These are phyloP conservation scores for Notocelia uddmanniana DNA, from an alignment of 2,888 invertebrate species.

Conservation along the genomic window DNA sequence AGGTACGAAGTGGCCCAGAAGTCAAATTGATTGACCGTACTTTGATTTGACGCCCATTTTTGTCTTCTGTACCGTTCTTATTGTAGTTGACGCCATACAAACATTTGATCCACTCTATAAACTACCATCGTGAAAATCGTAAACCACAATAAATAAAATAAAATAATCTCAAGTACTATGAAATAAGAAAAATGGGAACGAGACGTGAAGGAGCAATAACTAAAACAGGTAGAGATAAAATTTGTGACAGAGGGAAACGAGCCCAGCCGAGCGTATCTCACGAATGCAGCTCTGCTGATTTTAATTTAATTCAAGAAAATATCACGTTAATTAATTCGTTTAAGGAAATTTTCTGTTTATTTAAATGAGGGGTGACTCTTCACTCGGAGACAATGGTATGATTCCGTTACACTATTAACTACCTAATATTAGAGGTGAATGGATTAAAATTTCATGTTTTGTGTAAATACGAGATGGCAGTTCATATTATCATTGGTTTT, in stretches of 20 bases:
- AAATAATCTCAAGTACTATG: slow-evolving; percentile 50
- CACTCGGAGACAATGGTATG: slow-evolving; percentile 19
- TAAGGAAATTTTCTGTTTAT: slow-evolving; percentile 53
- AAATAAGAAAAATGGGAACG: slow-evolving; percentile 58
- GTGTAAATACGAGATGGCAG: neutral
- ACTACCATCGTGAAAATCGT: too few species aligned
- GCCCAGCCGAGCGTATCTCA: slow-evolving; percentile 69
- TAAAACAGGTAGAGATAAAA: slow-evolving; percentile 73
- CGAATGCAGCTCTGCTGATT: slow-evolving; percentile 67
- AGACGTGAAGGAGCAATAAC: slow-evolving; percentile 66
- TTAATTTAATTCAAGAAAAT: slow-evolving; percentile 70
- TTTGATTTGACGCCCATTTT: too few species aligned
- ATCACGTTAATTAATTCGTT: slow-evolving; percentile 53
- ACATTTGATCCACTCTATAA: too few species aligned
- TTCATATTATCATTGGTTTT: too few species aligned
- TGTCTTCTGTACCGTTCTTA: too few species aligned
- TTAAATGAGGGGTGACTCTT: slow-evolving; percentile 48
- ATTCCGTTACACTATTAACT: slow-evolving; percentile 20
- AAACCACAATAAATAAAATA: neutral
- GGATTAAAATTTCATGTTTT: slow-evolving; percentile 7
- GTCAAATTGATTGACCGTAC: too few species aligned
- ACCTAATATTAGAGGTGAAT: neutral
- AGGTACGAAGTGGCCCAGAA: too few species aligned
- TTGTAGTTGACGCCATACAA: too few species aligned
- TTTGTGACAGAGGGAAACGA: slow-evolving; percentile 71